Base-by-base conservation (phyloP, 1,140 invertebrate species). In the Penaeus chinensis region DNA sequence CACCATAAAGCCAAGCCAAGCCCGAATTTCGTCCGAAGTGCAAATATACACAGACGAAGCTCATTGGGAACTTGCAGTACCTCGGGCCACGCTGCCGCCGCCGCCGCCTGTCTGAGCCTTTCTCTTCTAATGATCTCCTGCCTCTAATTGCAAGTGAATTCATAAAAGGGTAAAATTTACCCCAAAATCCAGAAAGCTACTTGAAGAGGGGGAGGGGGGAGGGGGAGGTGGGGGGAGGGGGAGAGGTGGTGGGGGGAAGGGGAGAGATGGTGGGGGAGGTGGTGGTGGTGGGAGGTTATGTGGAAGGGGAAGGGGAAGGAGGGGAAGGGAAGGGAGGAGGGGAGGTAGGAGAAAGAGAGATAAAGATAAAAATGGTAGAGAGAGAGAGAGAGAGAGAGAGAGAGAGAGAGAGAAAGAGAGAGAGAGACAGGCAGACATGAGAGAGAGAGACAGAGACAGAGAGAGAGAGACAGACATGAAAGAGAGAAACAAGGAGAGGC, bases 61-160 rank as follows among this genome's bases (percentile, higher is more conserved):
- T 13, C 11, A 47, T 10, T 47, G 47, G 47, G 47, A 47, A 47
- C 11, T 47, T 13, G 24, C 16, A n/a, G 69, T 24, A 74, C 69
- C 37, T 74, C 69, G 20, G 69, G 37, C 24, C 24, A 74, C 24
- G 24, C 4, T 24, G 37, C 24, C 37, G 66, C 66, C 66, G 32
- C 66, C 32, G n/a, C 69, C 37, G 69, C 69, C 69, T 74, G 69
- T 24, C 24, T 47, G 47, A 4, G 11, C 47, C 24, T 24, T 74
- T 81, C 24, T 32, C 22, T 76, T 85, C 74, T 85, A 85, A 85
- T 85, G 84, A 85, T 85, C 84, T 85, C 66, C 74, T 62, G 79
- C 84, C 84, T 85, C 84, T 85, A 85, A 85, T 85, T 85, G 84
- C 84, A 85, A 85, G 76, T 79, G 84, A 79, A 85, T 79, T 85